phyloP scores from a whole-genome alignment of 2,888 invertebrate species.

The Tetheella fluctuosa region DNA sequence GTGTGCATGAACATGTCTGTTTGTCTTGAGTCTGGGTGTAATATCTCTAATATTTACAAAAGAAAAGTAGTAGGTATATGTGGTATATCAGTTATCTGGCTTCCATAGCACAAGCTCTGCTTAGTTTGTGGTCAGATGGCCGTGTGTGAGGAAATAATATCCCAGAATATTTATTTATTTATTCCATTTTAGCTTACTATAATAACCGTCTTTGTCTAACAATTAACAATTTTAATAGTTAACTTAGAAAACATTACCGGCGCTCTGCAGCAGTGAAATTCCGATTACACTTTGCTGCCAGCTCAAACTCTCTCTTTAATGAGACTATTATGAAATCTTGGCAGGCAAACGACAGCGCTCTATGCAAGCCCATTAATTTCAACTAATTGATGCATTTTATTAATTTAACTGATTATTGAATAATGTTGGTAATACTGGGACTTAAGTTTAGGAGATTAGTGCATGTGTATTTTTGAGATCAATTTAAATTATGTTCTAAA shows the following conservation, averaged over 20 bases:
- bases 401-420: background rate
- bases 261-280: conserved; percentile 4
- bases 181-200: background rate
- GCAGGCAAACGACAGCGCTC: conserved; percentile 23
- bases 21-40: too few species aligned
- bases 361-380: conserved; percentile 15
- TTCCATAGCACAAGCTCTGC: too few species aligned
- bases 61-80: too few species aligned
- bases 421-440: background rate
- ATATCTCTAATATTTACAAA: too few species aligned
- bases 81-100: too few species aligned
- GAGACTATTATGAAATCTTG: conserved; percentile 35
- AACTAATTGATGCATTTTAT: conserved; percentile 1
- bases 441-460: too few species aligned
- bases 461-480: too few species aligned
- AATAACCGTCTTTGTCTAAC: background rate
- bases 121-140: too few species aligned
- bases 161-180: too few species aligned
- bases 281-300: conserved; percentile 23
- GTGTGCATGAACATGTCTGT: too few species aligned
- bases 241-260: background rate
- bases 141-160: too few species aligned
- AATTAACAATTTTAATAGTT: background rate
- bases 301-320: conserved; percentile 17
- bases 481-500: too few species aligned